phyloP scores from a whole-genome alignment of 1,140 invertebrate species.

The Drosophila nigromelanica region DNA sequence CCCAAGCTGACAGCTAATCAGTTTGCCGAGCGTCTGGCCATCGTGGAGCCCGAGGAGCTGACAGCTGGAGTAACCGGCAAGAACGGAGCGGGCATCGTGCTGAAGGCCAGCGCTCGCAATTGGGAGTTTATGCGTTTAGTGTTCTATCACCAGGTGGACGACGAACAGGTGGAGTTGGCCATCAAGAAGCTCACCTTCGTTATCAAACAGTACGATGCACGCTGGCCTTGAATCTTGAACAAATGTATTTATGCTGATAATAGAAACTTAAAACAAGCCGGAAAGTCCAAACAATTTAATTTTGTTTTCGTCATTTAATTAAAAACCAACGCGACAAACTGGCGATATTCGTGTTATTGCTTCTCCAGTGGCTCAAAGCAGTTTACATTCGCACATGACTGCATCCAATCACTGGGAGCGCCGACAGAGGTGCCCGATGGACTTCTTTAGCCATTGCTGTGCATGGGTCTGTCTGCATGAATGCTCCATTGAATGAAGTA shows the following conservation, averaged over 20 bases:
- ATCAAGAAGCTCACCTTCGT: conserved; percentile 87
- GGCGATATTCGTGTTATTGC: conserved; percentile 67
- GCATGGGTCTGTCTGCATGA: conserved; percentile 53
- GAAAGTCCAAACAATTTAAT: conserved; percentile 10
- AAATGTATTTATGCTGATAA: conserved; percentile 3
- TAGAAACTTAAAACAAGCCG: not conserved
- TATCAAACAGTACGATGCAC: conserved; percentile 85
- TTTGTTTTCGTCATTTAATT: conserved; percentile 60
- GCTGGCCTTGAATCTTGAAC: conserved; percentile 36
- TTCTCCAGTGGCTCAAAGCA: conserved; percentile 58
- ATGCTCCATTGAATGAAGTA: conserved; percentile 73
- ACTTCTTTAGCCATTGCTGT: conserved; percentile 29
- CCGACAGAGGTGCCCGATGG: conserved; percentile 42
- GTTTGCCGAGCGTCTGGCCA: conserved; percentile 86
- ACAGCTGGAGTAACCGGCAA: conserved; percentile 84
- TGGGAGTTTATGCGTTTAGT: conserved; percentile 87
- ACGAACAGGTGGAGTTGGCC: conserved; percentile 87
- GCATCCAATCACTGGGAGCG: conserved; percentile 41
- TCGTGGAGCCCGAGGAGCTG: conserved; percentile 85
- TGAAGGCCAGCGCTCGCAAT: conserved; percentile 86
- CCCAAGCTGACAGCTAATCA: conserved; percentile 84
- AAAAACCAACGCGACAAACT: conserved; percentile 53
- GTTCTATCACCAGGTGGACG: conserved; percentile 88
- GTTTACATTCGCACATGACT: conserved; percentile 75
- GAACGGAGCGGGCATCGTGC: conserved; percentile 84